Evolutionary conservation across 2,113 vertebrate species (phyloP), one percentile per base, ranked within the genome.

Genomic region (Sinocyclocheilus grahami): DNA sequence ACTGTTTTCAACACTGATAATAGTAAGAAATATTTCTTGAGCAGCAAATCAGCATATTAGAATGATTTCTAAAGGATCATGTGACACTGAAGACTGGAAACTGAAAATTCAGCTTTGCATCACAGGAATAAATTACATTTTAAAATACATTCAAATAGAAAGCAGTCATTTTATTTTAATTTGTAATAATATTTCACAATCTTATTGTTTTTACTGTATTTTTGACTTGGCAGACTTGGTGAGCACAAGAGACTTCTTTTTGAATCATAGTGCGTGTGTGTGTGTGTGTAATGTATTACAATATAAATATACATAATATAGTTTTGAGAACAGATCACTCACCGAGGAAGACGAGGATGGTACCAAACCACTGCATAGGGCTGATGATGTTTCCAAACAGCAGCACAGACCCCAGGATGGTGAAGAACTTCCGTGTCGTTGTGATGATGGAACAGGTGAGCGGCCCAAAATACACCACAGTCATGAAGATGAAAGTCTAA

Each of bases 401-500:
- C 63, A 99, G 89, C 75, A 99, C 98, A 0, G 98, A 99, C 5
- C 96, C 98, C 30, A 99, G 94, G 89, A 99, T 99, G 87, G 98
- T 99, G 94, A 99, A 99, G 95, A 99, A 99, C 92, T 99, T 99
- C 76, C 98, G 95, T 0, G 98, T 99, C 0, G 98, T 99, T 75
- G 98, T 99, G 93, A 99, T 95, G 89, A 99, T 98, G 90, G 98
- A 99, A 91, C 98, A 99, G 20, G 98, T 99, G 91, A 99, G 94
- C 0, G 98, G 98, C 0, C 98, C 98, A 0, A 99, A 99, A 86
- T 97, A 95, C 1, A 99, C 98, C 88, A 99, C 97, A 0, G 98
- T 99, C 98, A 99, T 99, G 86, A 99, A 99, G 91, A 99, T 99
- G 90, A 99, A 99, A 39, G 96, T 99, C 98, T 99, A 90, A 51